Evolutionary conservation across 30 jellyfish, hydroid and myxozoan species (phyloP).

Genomic region (Morbakka virulenta): DNA sequence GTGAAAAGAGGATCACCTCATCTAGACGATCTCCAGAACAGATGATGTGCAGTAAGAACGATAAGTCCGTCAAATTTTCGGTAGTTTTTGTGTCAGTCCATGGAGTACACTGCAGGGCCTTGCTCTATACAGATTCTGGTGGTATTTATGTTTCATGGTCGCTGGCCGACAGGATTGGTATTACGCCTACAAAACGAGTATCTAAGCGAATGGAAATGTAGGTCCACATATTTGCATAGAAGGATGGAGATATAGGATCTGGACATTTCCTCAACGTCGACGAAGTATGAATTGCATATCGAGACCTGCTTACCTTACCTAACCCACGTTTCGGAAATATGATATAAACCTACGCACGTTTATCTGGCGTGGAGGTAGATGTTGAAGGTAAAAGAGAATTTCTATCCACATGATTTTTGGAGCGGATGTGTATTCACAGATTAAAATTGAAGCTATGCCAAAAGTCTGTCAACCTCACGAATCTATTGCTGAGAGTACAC

Average conservation of each 20-base stretch:
- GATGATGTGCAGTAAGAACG: too few species aligned
- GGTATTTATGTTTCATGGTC: not conserved
- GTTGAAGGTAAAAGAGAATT: constrained; percentile 19
- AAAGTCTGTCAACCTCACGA: constrained; percentile 51
- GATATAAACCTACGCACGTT: constrained; percentile 33
- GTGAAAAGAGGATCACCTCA: constrained; percentile 2
- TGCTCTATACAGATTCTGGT: not conserved
- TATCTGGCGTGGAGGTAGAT: constrained; percentile 33
- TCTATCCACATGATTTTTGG: constrained; percentile 49
- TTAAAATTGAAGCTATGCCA: constrained; percentile 36
- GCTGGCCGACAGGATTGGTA: not conserved
- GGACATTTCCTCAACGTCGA: not conserved
- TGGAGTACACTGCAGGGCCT: not conserved
- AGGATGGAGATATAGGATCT: constrained; percentile 42
- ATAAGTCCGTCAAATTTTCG: too few species aligned
- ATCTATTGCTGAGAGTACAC: constrained; percentile 69
- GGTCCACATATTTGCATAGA: constrained; percentile 17
- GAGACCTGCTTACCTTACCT: constrained; percentile 53
- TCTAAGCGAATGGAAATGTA: constrained; percentile 42
- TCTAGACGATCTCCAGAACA: constrained; percentile 13
- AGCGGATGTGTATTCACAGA: constrained; percentile 47
- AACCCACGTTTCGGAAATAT: constrained; percentile 39
- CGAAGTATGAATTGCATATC: not conserved
- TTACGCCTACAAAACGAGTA: constrained; percentile 34
- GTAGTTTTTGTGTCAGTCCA: not conserved